Evolutionary conservation across 2,113 vertebrate species (phyloP).

Genomic region (Elephas maximus): DNA sequence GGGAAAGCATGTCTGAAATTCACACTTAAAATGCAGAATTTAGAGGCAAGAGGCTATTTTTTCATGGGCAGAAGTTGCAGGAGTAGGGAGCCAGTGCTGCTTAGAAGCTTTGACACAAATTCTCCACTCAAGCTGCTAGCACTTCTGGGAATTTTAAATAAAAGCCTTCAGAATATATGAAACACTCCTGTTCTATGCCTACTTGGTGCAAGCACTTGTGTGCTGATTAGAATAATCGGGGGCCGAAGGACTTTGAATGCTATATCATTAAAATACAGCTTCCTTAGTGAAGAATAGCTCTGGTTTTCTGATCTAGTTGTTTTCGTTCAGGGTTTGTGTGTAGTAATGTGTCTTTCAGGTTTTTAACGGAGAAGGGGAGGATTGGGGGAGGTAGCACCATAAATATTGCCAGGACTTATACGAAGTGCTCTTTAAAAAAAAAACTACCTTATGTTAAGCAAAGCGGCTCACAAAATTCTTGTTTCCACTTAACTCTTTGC

Average conservation of each 20-base stretch:
- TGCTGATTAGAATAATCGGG: neutral
- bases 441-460: slow-evolving; percentile 12
- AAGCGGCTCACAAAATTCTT: slow-evolving; percentile 52
- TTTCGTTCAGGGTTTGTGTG: neutral
- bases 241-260: neutral
- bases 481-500: neutral
- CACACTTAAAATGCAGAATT: neutral
- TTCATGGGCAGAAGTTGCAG: neutral
- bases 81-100: neutral
- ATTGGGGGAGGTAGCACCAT: neutral
- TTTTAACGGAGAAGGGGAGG: neutral
- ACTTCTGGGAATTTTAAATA: neutral
- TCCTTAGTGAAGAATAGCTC: neutral
- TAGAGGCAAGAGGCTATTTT: neutral
- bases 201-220: neutral
- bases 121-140: neutral
- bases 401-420: slow-evolving; percentile 59
- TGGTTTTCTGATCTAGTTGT: neutral
- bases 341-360: neutral
- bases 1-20: slow-evolving; percentile 49
- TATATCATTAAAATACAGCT: neutral
- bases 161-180: slow-evolving; percentile 6
- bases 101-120: neutral
- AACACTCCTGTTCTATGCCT: neutral
- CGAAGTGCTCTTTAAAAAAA: neutral